phyloP scores from a whole-genome alignment of 1,140 invertebrate species.

The Papilio xuthus region DNA sequence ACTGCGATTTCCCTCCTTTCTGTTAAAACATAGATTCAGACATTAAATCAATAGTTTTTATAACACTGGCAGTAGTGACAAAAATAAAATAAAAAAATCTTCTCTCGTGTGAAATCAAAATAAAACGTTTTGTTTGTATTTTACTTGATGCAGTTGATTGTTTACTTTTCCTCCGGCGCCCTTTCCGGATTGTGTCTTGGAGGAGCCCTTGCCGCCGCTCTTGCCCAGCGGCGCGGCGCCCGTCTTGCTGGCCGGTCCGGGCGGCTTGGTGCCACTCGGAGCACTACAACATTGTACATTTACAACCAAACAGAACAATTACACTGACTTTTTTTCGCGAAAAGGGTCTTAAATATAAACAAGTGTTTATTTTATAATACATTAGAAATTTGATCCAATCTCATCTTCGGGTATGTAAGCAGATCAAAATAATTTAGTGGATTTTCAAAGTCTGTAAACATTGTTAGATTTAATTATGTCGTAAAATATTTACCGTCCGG shows the following conservation, averaged over 20 bases:
- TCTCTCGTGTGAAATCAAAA: background rate
- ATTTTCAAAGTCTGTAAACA: too few species aligned
- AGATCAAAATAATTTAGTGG: too few species aligned
- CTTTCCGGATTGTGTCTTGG: constrained; percentile 56
- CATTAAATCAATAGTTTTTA: background rate
- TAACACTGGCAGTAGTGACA: background rate
- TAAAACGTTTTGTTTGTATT: constrained; percentile 33
- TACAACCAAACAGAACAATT: constrained; percentile 30
- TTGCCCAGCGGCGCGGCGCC: constrained; percentile 72
- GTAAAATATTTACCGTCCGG: constrained; percentile 63
- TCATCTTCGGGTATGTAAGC: background rate
- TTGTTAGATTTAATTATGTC: too few species aligned
- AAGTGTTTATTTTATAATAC: background rate
- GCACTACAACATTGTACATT: constrained; percentile 52
- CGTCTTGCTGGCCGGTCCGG: constrained; percentile 79
- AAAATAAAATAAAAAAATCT: constrained; percentile 7
- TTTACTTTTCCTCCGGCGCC: constrained; percentile 57
- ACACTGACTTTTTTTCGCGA: background rate
- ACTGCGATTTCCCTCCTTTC: constrained; percentile 70
- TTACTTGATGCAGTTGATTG: constrained; percentile 63
- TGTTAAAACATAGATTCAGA: constrained; percentile 40
- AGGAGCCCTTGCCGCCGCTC: constrained; percentile 53
- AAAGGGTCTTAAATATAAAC: too few species aligned
- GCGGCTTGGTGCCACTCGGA: constrained; percentile 74
- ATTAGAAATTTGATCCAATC: background rate